These are phyloP conservation scores for Melinaea menophilus DNA, from an alignment of 2,888 invertebrate genomes.

Conservation along the genomic window DNA sequence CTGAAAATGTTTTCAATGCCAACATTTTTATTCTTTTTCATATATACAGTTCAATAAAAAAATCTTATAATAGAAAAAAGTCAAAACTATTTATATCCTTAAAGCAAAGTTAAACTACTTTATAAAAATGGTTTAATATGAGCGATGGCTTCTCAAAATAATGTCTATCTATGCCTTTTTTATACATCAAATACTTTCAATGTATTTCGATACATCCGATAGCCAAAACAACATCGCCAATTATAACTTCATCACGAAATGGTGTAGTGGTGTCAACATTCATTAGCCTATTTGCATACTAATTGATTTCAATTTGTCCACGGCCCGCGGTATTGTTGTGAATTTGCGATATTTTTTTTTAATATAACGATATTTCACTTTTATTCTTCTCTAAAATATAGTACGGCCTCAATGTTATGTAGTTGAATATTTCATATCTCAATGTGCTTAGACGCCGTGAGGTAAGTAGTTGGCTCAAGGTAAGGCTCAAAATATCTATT, in stretches of 20 bases:
- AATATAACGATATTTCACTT: slow-evolving; percentile 53
- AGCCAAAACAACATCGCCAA: slow-evolving; percentile 24
- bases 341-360: slow-evolving; percentile 34
- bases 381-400: slow-evolving; percentile 46
- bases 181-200: background rate
- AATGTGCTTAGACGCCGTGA: slow-evolving; percentile 41
- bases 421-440: slow-evolving; percentile 63
- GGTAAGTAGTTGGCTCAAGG: slow-evolving; percentile 41
- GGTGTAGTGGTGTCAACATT: slow-evolving; percentile 29
- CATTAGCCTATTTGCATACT: slow-evolving; percentile 31
- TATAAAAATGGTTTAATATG: too few species aligned
- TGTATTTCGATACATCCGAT: slow-evolving; percentile 3
- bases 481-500: background rate
- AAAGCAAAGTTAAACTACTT: too few species aligned
- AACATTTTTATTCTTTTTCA: slow-evolving; percentile 37
- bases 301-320: slow-evolving; percentile 30
- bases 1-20: slow-evolving; percentile 42
- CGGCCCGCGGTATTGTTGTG: slow-evolving; percentile 26
- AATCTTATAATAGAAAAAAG: too few species aligned
- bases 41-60: too few species aligned
- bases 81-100: too few species aligned
- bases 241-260: slow-evolving; percentile 28
- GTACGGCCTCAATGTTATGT: slow-evolving; percentile 48
- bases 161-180: too few species aligned
- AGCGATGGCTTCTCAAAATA: too few species aligned